Evolutionary conservation across 2,888 invertebrate genomes (phyloP).

Genomic region (Augiades crinisus): DNA sequence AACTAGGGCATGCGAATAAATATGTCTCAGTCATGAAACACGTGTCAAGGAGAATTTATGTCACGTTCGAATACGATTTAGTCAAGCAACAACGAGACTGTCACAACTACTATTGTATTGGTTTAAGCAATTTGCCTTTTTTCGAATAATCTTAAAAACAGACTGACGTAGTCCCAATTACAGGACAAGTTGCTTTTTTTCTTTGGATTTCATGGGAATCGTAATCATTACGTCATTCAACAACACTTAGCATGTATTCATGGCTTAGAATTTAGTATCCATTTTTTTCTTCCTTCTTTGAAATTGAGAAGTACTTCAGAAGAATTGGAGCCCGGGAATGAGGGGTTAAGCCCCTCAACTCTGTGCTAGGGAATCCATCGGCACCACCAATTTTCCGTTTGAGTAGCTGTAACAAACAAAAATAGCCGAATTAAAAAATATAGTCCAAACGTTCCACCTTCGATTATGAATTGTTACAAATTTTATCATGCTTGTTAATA

Average conservation of each 20-base stretch:
- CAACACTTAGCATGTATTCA: neutral
- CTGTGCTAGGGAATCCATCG: constrained; percentile 80
- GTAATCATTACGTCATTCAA: no score
- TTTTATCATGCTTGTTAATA: neutral
- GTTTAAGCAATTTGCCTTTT: neutral
- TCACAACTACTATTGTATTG: neutral
- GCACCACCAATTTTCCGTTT: constrained; percentile 82
- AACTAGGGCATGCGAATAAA: constrained; percentile 19
- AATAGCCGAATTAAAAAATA: constrained; percentile 31
- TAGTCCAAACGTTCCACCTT: neutral
- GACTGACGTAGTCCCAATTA: no score
- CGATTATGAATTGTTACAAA: neutral
- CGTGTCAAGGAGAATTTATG: constrained; percentile 17
- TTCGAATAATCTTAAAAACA: neutral
- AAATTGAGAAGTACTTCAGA: constrained; percentile 63
- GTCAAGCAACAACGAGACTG: constrained; percentile 7
- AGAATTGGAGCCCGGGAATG: constrained; percentile 66
- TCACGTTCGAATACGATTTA: constrained; percentile 21
- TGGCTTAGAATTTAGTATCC: neutral
- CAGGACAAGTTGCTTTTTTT: no score
- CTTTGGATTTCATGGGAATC: constrained; percentile 16
- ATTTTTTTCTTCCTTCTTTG: constrained; percentile 23
- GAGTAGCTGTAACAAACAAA: constrained; percentile 76
- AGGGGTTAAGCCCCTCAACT: constrained; percentile 70
- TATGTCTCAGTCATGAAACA: constrained; percentile 20